Evolutionary conservation across 1,140 invertebrate species (phyloP), one percentile per base, ranked within the genome.

Genomic region (Parapsyche elsis): DNA sequence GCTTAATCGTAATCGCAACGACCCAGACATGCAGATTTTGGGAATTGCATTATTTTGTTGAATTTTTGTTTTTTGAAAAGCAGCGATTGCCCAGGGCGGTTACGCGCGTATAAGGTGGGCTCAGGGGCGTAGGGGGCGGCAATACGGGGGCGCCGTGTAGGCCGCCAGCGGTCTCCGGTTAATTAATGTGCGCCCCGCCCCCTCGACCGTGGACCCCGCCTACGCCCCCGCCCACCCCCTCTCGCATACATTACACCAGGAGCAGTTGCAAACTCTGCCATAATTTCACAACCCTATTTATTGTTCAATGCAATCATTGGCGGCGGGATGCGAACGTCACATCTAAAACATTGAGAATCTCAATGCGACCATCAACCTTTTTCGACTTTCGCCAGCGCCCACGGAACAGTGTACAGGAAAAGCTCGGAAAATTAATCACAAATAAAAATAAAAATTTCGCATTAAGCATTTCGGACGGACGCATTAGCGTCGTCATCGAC

Each of bases 181-280:
- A 80, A 80, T 73, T 78, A 83, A 81, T 81, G 73, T 71, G 73
- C 80, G 38, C 79, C 84, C 74, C 80, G 85, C 84, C 84, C 81
- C 79, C 84, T 70, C 80, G 85, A 84, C 84, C 81, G 84, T 85
- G 85, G 85, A 84, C 84, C 85, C 86, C 86, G 19, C 53, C 14
- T 21, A n/a, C 84, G 85, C 87, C 85, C 87, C 85, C 85, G 75
- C 49, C 71, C 21, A 24, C 49, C 57, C 49, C 53, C 46, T 7
- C 21, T 19, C 23, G 76, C 76, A 78, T 78, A 67, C 76, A 78
- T 78, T 78, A 78, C 67, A 23, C 46, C 9, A 10, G 71, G 5
- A 16, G 16, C 59, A 38, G 9, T 14, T 49, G 71, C 38, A 46
- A 49, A 49, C 24, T 7, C 38, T 24, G 71, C 71, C 71, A 53